Base-by-base conservation (phyloP, 2,888 invertebrate genomes). In the Hydrotaea diabolus region DNA sequence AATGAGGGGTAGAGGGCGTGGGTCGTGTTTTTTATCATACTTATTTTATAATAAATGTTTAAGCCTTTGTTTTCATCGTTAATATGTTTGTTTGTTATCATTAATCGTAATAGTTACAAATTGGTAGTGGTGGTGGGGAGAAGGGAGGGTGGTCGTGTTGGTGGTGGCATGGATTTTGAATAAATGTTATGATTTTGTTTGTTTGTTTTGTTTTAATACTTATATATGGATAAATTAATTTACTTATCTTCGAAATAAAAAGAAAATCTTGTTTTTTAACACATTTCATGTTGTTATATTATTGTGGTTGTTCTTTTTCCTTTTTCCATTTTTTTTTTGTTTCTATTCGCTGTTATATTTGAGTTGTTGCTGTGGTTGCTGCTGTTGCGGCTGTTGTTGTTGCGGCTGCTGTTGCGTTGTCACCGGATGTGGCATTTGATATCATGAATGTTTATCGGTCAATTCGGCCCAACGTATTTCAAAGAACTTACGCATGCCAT, bases 401-500 rank as follows among this genome's bases (percentile, higher is more conserved):
- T 76, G 85, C 69, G 64, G 77, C 66, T 80, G 88, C 73, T 85
- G 84, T 81, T 89, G 87, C 75, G 89, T 89, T 15, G 7, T 7
- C 19, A 19, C 3, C 15, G 19, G 11, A 76, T 89, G 88, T 85
- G 89, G 90, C 73, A 89, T 87, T 88, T 90, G 90, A 90, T 92
- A 92, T 93, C 92, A 93, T 91, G 92, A 93, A 87, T 92, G 92
- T 86, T 92, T 93, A 76, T 93, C 92, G 23, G 93, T 92, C 88
- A 95, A 93, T 91, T 97, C 96, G 86, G 95, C 94, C 98, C 98
- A 98, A 77, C 97, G 95, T 80, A 95, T 94, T 92, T 98, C 97
- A 92, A 99, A 99, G 94, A 97, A 98, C 92, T 96, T 96, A 36
- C 98, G 93, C 96, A 99, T 96, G 89, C 95, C 95, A 92, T 98